phyloP scores from a whole-genome alignment of 2,888 invertebrate species.

The Tetanocera ferruginea region DNA sequence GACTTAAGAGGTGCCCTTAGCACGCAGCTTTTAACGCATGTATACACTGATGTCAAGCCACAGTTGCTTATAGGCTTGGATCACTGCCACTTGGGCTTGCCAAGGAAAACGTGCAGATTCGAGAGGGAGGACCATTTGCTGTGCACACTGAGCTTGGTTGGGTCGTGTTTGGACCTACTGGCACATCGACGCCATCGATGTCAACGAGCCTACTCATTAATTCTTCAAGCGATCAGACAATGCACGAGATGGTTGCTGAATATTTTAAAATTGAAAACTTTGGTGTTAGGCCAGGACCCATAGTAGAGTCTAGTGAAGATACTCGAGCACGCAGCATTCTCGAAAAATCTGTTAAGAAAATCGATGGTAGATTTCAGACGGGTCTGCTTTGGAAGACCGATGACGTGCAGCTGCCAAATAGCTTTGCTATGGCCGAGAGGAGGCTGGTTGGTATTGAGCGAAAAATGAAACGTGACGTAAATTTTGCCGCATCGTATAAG shows the following conservation, averaged over 20 bases:
- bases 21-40: background rate
- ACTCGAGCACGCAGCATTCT: background rate
- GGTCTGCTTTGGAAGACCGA: constrained; percentile 42
- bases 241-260: constrained; percentile 1
- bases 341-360: background rate
- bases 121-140: constrained; percentile 8
- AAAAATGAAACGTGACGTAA: constrained; percentile 35
- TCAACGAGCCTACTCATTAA: background rate
- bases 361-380: constrained; percentile 29
- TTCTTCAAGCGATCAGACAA: background rate
- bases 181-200: background rate
- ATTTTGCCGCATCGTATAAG: constrained; percentile 33
- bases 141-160: too few relatives aligned
- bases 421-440: constrained; percentile 40
- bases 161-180: background rate
- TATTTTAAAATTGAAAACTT: background rate
- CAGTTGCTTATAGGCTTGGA: constrained; percentile 11
- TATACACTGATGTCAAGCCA: background rate
- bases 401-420: constrained; percentile 37
- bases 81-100: constrained; percentile 9
- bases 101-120: background rate
- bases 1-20: constrained; percentile 9
- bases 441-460: constrained; percentile 37
- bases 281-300: constrained; percentile 14
- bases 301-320: background rate